phyloP scores from a whole-genome alignment of 1,140 invertebrate genomes.

The Hetaerina americana region DNA sequence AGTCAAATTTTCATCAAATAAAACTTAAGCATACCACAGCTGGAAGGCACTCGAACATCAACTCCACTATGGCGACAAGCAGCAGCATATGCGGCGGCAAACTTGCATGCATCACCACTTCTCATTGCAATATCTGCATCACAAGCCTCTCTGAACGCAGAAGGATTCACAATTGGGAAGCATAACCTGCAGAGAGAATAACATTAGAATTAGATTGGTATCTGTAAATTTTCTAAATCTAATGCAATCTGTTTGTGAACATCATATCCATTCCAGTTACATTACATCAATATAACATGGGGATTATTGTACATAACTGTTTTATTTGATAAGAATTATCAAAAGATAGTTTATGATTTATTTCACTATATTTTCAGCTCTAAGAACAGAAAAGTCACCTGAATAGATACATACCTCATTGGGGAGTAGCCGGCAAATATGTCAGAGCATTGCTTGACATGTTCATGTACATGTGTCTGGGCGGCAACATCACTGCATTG shows the following conservation, averaged over 20 bases:
- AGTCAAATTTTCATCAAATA: too few relatives aligned
- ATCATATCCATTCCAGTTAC: too few relatives aligned
- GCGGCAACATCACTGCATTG: slow-evolving; percentile 37
- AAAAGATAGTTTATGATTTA: too few relatives aligned
- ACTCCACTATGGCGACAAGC: slow-evolving; percentile 37
- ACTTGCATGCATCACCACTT: slow-evolving; percentile 34
- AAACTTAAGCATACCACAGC: slow-evolving; percentile 34
- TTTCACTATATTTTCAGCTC: too few relatives aligned
- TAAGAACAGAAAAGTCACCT: too few relatives aligned
- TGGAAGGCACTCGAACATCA: slow-evolving; percentile 37
- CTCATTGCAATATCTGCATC: slow-evolving; percentile 39
- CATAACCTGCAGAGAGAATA: slow-evolving; percentile 23
- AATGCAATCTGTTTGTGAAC: too few relatives aligned
- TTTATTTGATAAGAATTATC: too few relatives aligned
- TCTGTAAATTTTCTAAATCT: too few relatives aligned
- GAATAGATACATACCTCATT: slow-evolving; percentile 30
- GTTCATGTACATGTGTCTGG: slow-evolving; percentile 21
- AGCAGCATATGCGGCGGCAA: slow-evolving; percentile 42
- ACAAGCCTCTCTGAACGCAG: slow-evolving; percentile 43
- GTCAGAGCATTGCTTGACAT: slow-evolving; percentile 36
- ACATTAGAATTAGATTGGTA: too few relatives aligned
- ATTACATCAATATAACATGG: too few relatives aligned
- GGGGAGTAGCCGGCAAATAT: slow-evolving; percentile 47
- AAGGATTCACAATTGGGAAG: slow-evolving; percentile 30
- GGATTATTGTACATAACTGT: too few relatives aligned